Evolutionary conservation across 2,888 invertebrate species (phyloP).

Genomic region (Oegoconia quadripuncta): DNA sequence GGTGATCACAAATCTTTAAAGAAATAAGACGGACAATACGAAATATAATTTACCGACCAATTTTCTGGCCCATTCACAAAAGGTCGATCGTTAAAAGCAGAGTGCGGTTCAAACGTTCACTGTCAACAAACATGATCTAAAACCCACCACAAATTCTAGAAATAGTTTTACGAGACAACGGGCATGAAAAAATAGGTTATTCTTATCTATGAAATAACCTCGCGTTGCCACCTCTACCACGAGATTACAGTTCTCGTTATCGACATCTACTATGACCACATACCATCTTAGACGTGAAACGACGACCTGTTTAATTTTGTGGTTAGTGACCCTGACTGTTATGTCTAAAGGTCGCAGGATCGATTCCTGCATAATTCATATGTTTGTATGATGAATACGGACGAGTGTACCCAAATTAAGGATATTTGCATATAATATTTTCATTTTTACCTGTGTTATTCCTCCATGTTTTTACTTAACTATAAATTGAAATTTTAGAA

Average conservation of each 20-base stretch:
- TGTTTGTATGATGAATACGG: no score
- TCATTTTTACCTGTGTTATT: no score
- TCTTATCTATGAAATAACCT: not conserved
- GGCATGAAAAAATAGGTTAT: not conserved
- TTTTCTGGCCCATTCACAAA: not conserved
- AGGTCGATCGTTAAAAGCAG: not conserved
- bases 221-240: not conserved
- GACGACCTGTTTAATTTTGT: no score
- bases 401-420: no score
- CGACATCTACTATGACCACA: no score
- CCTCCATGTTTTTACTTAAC: no score
- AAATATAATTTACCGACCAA: not conserved
- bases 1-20: not conserved
- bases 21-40: not conserved
- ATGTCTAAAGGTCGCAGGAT: no score
- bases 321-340: no score
- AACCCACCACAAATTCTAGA: constrained; percentile 4
- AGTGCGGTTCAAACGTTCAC: not conserved
- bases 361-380: no score
- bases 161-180: constrained; percentile 20
- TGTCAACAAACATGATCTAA: constrained; percentile 10
- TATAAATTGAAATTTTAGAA: no score
- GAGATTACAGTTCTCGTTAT: not conserved
- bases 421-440: no score
- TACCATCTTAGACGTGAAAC: no score